Evolutionary conservation across 2,888 invertebrate genomes (phyloP), one percentile per base, ranked within the genome.

Genomic region (Ophion obscuratus): DNA sequence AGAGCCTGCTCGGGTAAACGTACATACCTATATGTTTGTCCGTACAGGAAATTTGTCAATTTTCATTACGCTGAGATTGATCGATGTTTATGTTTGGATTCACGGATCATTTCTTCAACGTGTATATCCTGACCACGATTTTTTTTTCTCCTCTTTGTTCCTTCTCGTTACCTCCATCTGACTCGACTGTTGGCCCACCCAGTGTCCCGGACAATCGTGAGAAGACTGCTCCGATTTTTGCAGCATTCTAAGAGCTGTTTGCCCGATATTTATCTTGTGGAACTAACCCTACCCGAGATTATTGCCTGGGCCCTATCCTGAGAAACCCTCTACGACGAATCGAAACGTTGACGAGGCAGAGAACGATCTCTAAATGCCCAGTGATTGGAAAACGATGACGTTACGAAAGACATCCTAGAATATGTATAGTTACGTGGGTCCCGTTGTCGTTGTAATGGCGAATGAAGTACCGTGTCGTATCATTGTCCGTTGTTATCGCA

Each of bases 391-490:
- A 81, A 81, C 57, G 78, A 81, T 75, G 70, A 81, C 81, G 70
- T 36, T 75, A 83, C 64, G 79, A 70, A 74, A 81, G 81, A 86
- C 71, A 74, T 77, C 76, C 83, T 85, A 24, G 66, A 76, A 75
- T 47, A 20, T 68, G 9, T 24, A 68, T 27, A 31, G 6, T 40
- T 64, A 75, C 57, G 27, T 71, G 62, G 74, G 73, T 86, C 86
- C 86, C 83, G 81, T 77, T 83, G 86, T 82, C 82, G 81, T 92
- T 92, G 91, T 90, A 76, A 92, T 92, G 90, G 90, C 91, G 90
- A 91, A 91, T 91, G 87, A 90, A 90, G 91, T 92, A 91, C 91
- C 92, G 92, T 93, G 92, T 92, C 92, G 91, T 93, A 92, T 91
- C 78, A 83, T 83, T 86, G 83, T 86, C 53, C 86, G 78, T 86